phyloP scores from a whole-genome alignment of 2,797 vertebrate species.

The Bothrops alternatus region DNA sequence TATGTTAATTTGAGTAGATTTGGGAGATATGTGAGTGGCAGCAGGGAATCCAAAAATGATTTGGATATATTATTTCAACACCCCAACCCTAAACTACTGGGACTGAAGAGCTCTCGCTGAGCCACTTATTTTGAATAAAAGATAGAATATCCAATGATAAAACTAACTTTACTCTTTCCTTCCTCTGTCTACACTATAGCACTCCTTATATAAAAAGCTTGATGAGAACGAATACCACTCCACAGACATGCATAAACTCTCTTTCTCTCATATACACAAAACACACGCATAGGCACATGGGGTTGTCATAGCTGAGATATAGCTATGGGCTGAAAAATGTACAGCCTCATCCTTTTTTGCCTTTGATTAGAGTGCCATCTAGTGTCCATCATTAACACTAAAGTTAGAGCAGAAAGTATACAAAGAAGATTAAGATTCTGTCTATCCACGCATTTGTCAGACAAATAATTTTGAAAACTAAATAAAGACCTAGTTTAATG shows the following conservation, averaged over 20 bases:
- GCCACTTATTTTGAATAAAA: background rate
- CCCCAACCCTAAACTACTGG: background rate
- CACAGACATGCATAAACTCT: background rate
- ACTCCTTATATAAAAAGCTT: background rate
- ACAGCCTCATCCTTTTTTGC: background rate
- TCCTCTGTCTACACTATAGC: background rate
- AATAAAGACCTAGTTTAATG: background rate
- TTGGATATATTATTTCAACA: background rate
- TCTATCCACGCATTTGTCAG: background rate
- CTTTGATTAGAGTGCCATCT: constrained; percentile 54
- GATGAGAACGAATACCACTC: background rate
- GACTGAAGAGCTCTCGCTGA: background rate
- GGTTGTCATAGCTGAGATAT: background rate
- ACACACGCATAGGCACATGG: background rate
- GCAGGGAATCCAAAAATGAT: background rate
- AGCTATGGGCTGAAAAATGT: background rate
- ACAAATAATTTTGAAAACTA: background rate
- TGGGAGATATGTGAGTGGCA: background rate
- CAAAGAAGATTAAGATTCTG: background rate
- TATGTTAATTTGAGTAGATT: background rate
- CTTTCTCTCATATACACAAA: background rate
- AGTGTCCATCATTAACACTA: constrained; percentile 27
- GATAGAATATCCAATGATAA: background rate
- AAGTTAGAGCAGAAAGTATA: background rate
- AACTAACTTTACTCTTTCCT: background rate